Evolutionary conservation across 2,797 vertebrate genomes (phyloP).

Genomic region (Ptychadena robeensis): DNA sequence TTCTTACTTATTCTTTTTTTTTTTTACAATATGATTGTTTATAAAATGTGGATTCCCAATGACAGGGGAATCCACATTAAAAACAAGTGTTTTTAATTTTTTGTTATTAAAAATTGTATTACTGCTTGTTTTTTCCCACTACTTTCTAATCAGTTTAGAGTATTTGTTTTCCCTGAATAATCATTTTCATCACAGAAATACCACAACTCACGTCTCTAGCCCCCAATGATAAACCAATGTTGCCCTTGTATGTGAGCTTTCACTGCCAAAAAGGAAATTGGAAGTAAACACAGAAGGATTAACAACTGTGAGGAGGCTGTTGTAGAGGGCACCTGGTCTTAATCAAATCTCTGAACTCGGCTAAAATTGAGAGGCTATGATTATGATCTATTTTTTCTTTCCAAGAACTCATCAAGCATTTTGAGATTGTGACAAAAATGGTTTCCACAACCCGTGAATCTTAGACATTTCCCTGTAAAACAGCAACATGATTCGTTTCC

Average conservation of each 20-base stretch:
- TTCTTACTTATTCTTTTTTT: too few species aligned
- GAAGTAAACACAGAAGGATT: not conserved
- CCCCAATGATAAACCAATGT: not conserved
- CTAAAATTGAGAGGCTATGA: slow-evolving; percentile 32
- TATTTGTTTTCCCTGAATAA: not conserved
- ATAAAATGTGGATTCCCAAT: not conserved
- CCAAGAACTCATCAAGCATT: slow-evolving; percentile 56
- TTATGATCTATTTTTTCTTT: slow-evolving; percentile 35
- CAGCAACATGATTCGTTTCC: slow-evolving; percentile 50
- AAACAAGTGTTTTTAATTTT: not conserved
- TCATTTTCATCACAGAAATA: not conserved
- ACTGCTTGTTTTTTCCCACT: not conserved
- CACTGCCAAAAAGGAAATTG: not conserved
- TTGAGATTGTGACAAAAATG: slow-evolving; percentile 26
- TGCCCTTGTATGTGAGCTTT: not conserved
- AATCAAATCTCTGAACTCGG: slow-evolving; percentile 49
- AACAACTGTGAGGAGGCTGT: not conserved
- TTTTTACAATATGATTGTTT: not conserved
- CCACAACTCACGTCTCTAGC: not conserved
- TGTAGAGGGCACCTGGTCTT: slow-evolving; percentile 18
- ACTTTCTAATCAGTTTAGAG: not conserved
- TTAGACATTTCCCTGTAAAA: slow-evolving; percentile 61
- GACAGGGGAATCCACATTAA: not conserved
- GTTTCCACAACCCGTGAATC: slow-evolving; percentile 54
- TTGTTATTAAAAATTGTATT: too few species aligned